Base-by-base conservation (phyloP, 2,113 vertebrate species). In the Psammodynastes pulverulentus region DNA sequence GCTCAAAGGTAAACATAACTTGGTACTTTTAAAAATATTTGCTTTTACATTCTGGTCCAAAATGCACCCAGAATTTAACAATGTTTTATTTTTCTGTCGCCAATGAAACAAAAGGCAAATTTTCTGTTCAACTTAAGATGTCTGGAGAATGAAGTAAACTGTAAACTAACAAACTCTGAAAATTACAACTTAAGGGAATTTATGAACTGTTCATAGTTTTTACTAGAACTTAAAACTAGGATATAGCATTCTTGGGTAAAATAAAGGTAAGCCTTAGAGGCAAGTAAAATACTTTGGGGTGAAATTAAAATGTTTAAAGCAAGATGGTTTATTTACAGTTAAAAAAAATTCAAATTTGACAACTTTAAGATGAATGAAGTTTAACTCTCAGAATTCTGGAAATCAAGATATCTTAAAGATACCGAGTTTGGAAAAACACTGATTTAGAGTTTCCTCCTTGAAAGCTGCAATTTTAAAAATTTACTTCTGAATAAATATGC, bases 111-210 rank as follows among this genome's bases (percentile, higher is more conserved):
- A 89, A 95, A 39, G 67, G 86, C 10, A 10, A 0, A 0, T 91
- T 39, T 49, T 93, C 26, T 45, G 92, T 72, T 53, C 52, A 91
- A n/a, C 9, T 86, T 79, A 52, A 93, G 21, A 3, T 84, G 26
- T 90, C 45, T 90, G 86, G 87, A 87, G 58, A 0, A 0, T 48
- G 49, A 34, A 23, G 39, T 67, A 87, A 3, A 0, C 0, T 58
- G 9, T 43, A 46, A 86, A 43, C 19, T 86, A 67, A 84, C 54
- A 13, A 90, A 5, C 29, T 86, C 85, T 85, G 92, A 58, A 53
- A 92, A 86, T 3, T 0, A 0, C 39, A 88, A 84, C 58, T 87
- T 62, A 23, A 91, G 89, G 58, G 17, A 39, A 19, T 92, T 84
- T 94, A 24, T 90, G 26, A 85, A 48, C 15, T n/a, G 51, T 34